A percentile compares a stretch with the other conserved stretches of the same genome.
Conservation (phyloP, 2,113 vertebrate genomes). For the Numida meleagris region DNA sequence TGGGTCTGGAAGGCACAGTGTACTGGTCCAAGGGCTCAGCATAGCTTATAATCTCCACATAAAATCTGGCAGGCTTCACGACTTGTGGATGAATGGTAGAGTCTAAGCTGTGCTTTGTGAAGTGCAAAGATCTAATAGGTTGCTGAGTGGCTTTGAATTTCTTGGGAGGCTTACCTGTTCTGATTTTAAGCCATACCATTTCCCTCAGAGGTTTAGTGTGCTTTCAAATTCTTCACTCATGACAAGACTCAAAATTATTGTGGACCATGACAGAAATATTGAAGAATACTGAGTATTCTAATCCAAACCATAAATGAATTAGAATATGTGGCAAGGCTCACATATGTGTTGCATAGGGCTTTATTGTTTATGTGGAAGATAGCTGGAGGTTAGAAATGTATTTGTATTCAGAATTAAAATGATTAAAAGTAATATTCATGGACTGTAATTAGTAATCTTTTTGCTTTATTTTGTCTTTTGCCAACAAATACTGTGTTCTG, state of each 20-base stretch:
- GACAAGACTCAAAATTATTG: not conserved
- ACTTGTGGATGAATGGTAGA: not conserved
- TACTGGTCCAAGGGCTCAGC: not conserved
- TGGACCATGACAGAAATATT: fast-evolving
- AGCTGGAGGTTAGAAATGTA: not conserved
- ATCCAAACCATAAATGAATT: not conserved
- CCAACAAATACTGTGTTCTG: not conserved
- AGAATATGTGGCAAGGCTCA: not conserved
- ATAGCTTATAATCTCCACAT: not conserved
- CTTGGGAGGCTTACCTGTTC: not conserved
- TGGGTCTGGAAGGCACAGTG: not conserved
- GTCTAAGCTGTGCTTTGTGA: not conserved
- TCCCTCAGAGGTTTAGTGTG: not conserved
- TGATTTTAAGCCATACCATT: not conserved
- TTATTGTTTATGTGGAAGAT: not conserved
- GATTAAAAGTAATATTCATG: not conserved
- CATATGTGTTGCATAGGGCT: not conserved
- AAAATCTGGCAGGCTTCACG: not conserved
- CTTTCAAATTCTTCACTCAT: not conserved
- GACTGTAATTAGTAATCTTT: not conserved
- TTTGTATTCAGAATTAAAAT: not conserved
- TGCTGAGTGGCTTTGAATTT: not conserved
- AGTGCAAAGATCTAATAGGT: not conserved
- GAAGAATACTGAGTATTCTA: not conserved
- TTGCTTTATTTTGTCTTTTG: not conserved